Evolutionary conservation across 2,888 invertebrate genomes (phyloP).

Genomic region (Microlaimidae sp.): DNA sequence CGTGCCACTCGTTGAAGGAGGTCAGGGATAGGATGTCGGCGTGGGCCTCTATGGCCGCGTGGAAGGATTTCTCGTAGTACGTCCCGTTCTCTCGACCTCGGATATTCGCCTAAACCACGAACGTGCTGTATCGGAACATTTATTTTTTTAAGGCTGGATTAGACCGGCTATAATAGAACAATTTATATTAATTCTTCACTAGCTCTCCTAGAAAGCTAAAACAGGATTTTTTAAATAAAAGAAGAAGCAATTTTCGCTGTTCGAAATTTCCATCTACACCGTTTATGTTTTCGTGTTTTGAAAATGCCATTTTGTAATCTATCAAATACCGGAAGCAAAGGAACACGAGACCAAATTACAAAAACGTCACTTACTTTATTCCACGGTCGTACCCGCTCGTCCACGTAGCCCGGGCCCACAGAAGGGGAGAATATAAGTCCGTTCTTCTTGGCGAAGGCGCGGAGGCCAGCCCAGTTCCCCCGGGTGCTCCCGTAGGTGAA

Average conservation of each 20-base stretch:
- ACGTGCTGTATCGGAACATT: no score
- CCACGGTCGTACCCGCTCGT: constrained; percentile 49
- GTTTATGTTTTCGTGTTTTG: constrained; percentile 12
- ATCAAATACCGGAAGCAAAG: background rate
- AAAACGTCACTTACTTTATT: no score
- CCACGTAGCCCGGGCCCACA: constrained; percentile 53
- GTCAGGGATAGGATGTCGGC: constrained; percentile 49
- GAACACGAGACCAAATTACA: background rate
- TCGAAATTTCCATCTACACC: no score
- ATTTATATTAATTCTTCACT: no score
- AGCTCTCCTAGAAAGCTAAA: no score
- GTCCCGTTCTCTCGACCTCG: constrained; percentile 45
- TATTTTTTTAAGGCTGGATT: no score
- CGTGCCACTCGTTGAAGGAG: constrained; percentile 58
- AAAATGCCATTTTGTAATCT: background rate
- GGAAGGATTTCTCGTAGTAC: constrained; percentile 44
- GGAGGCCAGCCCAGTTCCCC: constrained; percentile 19
- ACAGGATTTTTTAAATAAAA: no score
- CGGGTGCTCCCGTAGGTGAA: constrained; percentile 49
- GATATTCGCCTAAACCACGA: no score
- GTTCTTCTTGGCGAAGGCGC: constrained; percentile 36
- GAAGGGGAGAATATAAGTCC: constrained; percentile 50
- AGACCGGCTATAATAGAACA: no score
- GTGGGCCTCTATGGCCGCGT: constrained; percentile 45
- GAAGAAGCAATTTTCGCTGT: no score